Base-by-base conservation (phyloP, 1,140 invertebrate genomes). In the Myzus persicae region DNA sequence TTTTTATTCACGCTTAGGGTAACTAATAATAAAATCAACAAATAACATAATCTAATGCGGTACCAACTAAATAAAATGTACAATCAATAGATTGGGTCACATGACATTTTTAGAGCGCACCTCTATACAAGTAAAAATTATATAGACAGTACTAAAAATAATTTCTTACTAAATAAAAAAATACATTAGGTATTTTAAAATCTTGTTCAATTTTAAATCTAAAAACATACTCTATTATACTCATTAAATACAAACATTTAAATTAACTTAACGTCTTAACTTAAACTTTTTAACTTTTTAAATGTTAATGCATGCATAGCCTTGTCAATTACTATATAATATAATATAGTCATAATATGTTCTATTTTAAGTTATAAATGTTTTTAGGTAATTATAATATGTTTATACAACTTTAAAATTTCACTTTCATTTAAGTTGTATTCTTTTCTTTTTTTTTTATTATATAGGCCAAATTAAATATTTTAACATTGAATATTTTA, bases 401-500 rank as follows among this genome's bases (percentile, higher is more conserved):
- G 46, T 11, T 54, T 89, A 44, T n/a, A 20, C 20, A 26, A 67
- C 4, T 26, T 89, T 89, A 38, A 38, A 88, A 54, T 48, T 89
- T 89, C 1, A 36, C 38, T 89, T 89, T 89, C 22, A 44, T 48
- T 48, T 24, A 88, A 51, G 36, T 54, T 89, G 18, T 67, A 9
- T n/a, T n/a, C 4, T 59, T 59, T 38, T 31, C n/a, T 59, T 90
- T 40, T 2, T 24, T 38, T 90, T 59, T n/a, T 7, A 8, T 67
- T 26, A 20, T 26, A 20, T 90, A 90, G 51, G 36, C 36, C 48
- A 40, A 59, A 40, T 40, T 1, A 31, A 40, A 59, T 90, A 59
- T 5, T 59, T n/a, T 18, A 38, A 67, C 11, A 9, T 90, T 42
- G 18, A n/a, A 31, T 42, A 67, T 67, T 31, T 94, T 97, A 99